Evolutionary conservation across 2,888 invertebrate species (phyloP).

Genomic region (Mystacides longicornis): DNA sequence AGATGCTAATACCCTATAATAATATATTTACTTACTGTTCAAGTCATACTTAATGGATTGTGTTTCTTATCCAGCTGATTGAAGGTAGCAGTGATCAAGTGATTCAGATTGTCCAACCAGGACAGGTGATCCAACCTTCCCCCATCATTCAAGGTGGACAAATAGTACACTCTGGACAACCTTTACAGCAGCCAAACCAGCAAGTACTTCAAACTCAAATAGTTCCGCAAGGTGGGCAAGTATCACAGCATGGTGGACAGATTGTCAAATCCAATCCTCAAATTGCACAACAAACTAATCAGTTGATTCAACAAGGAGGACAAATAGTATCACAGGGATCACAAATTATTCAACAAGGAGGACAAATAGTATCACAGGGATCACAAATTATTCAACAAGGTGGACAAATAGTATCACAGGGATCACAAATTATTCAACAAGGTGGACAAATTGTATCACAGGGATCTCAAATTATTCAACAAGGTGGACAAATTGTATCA

Average conservation of each 20-base stretch:
- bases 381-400: too few species aligned
- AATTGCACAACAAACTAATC: too few species aligned
- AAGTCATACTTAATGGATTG: too few species aligned
- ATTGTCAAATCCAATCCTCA: too few species aligned
- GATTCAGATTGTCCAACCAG: constrained; percentile 7
- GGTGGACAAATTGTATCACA: too few species aligned
- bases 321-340: constrained; percentile 20
- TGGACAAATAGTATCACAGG: constrained; percentile 33
- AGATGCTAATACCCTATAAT: too few species aligned
- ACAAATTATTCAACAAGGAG: constrained; percentile 28
- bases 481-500: constrained; percentile 20
- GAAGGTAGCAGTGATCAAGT: too few species aligned
- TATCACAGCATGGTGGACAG: not conserved
- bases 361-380: constrained; percentile 34
- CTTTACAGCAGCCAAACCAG: constrained; percentile 1
- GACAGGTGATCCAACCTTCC: constrained; percentile 16
- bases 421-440: constrained; percentile 25
- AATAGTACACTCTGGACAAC: constrained; percentile 6
- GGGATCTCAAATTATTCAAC: too few species aligned
- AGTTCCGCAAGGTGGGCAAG: not conserved
- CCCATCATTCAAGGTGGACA: constrained; percentile 9
- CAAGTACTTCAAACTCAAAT: too few species aligned
- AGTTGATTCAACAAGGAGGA: constrained; percentile 12
- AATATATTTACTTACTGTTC: too few species aligned
- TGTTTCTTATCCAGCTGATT: too few species aligned